Percentiles rank a stretch among this genome's conserved stretches.
phyloP scores from a whole-genome alignment of 2,113 vertebrate genomes.

The Vanacampus margaritifer region DNA sequence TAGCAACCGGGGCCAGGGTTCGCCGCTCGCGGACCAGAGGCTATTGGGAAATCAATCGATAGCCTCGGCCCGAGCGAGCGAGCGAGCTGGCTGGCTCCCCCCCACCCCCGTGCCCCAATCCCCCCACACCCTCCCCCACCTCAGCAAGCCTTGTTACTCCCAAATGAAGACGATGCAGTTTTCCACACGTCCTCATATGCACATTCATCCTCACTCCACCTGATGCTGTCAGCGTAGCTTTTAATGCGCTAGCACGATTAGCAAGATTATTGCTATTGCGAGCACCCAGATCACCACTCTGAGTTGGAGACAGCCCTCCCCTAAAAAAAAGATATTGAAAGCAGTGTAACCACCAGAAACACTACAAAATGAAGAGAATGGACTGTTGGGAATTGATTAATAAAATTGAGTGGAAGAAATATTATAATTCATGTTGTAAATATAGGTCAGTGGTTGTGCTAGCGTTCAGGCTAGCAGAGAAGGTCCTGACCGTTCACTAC shows the following conservation, averaged over 20 bases:
- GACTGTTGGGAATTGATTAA: too few relatives aligned
- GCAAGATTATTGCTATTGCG: background rate
- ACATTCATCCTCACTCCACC: constrained; percentile 52
- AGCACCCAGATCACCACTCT: too few relatives aligned
- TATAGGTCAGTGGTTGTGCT: too few relatives aligned
- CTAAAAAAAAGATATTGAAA: too few relatives aligned
- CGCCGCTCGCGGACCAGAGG: constrained; percentile 77
- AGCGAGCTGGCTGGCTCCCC: constrained; percentile 47
- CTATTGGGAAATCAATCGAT: constrained; percentile 79
- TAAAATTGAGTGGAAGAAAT: too few relatives aligned
- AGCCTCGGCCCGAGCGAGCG: constrained; percentile 67
- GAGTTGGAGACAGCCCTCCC: too few relatives aligned
- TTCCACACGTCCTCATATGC: constrained; percentile 61
- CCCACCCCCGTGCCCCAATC: constrained; percentile 17
- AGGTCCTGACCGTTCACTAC: too few relatives aligned
- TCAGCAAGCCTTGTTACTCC: constrained; percentile 55
- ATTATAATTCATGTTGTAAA: too few relatives aligned
- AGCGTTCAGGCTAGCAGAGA: background rate
- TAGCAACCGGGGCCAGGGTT: constrained; percentile 80
- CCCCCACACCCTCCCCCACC: constrained; percentile 35
- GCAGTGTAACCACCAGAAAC: too few relatives aligned
- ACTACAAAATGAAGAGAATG: too few relatives aligned
- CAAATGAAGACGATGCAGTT: constrained; percentile 71
- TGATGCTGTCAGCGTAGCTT: background rate
- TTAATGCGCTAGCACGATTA: background rate